Percentiles rank a stretch among this genome's conserved stretches.
Conservation (phyloP, 2,113 vertebrate species). For the Cyanistes caeruleus region DNA sequence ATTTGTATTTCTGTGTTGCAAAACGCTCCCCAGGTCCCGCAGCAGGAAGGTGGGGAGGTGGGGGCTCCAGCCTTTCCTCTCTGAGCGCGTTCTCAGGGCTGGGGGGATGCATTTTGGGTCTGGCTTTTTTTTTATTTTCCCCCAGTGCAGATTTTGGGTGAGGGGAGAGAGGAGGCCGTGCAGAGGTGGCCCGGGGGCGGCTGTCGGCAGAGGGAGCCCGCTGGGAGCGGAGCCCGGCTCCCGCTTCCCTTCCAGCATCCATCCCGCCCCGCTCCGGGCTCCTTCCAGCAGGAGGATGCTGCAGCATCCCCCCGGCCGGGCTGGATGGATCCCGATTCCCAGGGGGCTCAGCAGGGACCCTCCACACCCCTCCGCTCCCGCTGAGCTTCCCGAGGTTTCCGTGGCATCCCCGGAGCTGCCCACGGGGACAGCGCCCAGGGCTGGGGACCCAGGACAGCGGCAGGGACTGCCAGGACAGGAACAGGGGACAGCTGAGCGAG, state of each 20-base stretch:
- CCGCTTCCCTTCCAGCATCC: background rate
- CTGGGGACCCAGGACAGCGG: too few species aligned
- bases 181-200: fast-evolving
- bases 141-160: background rate
- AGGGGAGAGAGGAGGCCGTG: fast-evolving
- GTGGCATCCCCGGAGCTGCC: fast-evolving
- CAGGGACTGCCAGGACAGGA: too few species aligned
- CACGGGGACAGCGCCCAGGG: background rate
- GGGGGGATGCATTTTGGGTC: background rate
- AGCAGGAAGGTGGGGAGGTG: background rate
- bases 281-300: background rate
- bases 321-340: background rate
- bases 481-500: too few species aligned
- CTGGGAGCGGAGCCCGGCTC: background rate
- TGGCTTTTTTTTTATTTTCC: background rate
- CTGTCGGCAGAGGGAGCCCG: conserved; percentile 11
- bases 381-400: background rate
- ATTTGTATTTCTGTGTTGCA: background rate
- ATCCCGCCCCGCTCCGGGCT: fast-evolving
- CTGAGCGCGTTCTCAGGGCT: background rate
- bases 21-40: fast-evolving
- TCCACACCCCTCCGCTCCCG: background rate
- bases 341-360: background rate
- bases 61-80: background rate
- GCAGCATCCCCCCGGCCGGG: background rate